Conservation (phyloP, 2,888 invertebrate species). For the Oithona nana region DNA sequence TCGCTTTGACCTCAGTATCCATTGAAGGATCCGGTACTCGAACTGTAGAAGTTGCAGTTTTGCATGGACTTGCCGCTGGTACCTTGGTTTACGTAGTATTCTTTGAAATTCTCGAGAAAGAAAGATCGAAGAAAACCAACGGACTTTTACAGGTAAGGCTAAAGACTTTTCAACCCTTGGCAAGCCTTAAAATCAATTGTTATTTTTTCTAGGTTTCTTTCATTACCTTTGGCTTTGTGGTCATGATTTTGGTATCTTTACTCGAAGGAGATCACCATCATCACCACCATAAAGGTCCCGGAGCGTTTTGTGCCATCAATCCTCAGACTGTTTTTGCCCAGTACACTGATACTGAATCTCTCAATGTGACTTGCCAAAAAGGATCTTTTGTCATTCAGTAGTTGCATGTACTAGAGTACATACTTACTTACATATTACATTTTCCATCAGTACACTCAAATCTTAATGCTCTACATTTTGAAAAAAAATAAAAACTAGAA, state of each 20-base stretch:
- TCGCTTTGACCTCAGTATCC: slow-evolving; percentile 31
- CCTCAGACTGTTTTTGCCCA: too few relatives aligned
- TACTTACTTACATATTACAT: too few relatives aligned
- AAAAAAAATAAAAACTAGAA: too few relatives aligned
- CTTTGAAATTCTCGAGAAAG: slow-evolving; percentile 50
- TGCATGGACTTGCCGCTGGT: slow-evolving; percentile 76
- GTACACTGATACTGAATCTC: too few relatives aligned
- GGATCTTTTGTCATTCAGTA: too few relatives aligned
- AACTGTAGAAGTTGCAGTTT: slow-evolving; percentile 20
- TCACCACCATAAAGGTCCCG: too few relatives aligned
- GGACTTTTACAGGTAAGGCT: not conserved
- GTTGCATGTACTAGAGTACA: too few relatives aligned
- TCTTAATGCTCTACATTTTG: too few relatives aligned
- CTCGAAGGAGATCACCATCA: not conserved
- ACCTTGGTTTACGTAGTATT: slow-evolving; percentile 89
- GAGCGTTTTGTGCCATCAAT: too few relatives aligned
- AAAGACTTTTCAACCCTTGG: not conserved
- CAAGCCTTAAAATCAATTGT: not conserved
- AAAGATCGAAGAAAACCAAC: slow-evolving; percentile 7
- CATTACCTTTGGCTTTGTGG: not conserved
- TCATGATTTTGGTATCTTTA: not conserved
- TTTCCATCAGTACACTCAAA: too few relatives aligned
- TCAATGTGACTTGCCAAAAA: too few relatives aligned
- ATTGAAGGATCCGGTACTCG: slow-evolving; percentile 15
- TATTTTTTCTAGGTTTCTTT: not conserved